phyloP scores from a whole-genome alignment of 2,113 vertebrate species.

The Perccottus glenii region DNA sequence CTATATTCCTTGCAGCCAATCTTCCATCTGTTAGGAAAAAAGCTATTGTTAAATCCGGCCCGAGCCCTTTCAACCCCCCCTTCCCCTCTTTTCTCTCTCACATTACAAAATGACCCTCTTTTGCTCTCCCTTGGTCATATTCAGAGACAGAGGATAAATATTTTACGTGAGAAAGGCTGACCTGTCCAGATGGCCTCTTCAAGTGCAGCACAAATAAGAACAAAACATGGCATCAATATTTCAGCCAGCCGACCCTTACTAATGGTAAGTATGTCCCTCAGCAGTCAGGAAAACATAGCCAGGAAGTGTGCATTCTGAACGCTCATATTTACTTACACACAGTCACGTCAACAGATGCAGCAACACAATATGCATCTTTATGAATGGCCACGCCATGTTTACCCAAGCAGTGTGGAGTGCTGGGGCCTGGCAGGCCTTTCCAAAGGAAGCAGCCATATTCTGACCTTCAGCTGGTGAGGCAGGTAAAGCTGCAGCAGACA shows the following conservation, averaged over 20 bases:
- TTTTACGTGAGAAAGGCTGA: constrained; percentile 66
- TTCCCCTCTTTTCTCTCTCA: constrained; percentile 27
- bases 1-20: constrained; percentile 47
- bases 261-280: constrained; percentile 33
- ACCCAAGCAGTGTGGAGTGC: constrained; percentile 40
- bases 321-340: constrained; percentile 32
- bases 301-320: constrained; percentile 46
- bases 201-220: constrained; percentile 55
- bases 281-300: constrained; percentile 48
- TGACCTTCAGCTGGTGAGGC: constrained; percentile 67
- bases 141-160: constrained; percentile 61
- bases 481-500: constrained; percentile 51
- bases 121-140: constrained; percentile 58
- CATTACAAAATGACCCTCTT: constrained; percentile 45
- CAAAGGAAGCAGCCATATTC: constrained; percentile 42
- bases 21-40: constrained; percentile 74
- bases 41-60: constrained; percentile 62
- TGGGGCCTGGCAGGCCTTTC: constrained; percentile 45
- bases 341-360: constrained; percentile 43
- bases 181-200: constrained; percentile 66
- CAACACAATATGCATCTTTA: constrained; percentile 52
- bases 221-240: constrained; percentile 74
- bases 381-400: constrained; percentile 61
- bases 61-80: neutral
- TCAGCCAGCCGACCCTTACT: constrained; percentile 37